Percentiles rank a stretch among this genome's conserved stretches.
Conservation (phyloP, 2,888 invertebrate species). For the Andrena hattorfiana region DNA sequence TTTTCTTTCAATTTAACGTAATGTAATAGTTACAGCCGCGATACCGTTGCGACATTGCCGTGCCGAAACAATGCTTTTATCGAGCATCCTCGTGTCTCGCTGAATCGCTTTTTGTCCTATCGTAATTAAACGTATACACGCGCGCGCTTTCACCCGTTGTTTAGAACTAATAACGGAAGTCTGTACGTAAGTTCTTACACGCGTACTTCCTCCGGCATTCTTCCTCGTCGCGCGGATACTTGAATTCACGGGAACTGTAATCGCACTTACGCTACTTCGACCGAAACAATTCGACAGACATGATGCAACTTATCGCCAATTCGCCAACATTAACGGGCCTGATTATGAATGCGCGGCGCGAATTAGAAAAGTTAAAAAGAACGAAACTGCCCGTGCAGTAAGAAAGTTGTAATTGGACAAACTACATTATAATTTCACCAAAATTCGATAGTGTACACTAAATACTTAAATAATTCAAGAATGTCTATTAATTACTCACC, state of each 20-base stretch:
- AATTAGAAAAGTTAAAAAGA: not conserved
- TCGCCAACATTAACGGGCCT: not conserved
- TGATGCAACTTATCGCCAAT: not conserved
- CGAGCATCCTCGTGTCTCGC: constrained; percentile 4
- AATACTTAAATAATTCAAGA: no score
- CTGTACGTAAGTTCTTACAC: constrained; percentile 31
- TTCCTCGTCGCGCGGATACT: constrained; percentile 27
- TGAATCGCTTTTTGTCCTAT: constrained; percentile 28
- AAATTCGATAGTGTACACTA: no score
- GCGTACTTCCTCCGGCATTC: constrained; percentile 39
- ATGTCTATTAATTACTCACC: no score
- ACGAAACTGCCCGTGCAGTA: no score
- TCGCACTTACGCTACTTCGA: not conserved
- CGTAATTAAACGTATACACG: constrained; percentile 44
- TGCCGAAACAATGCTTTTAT: constrained; percentile 36
- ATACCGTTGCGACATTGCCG: not conserved
- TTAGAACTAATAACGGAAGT: constrained; percentile 53
- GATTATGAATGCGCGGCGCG: not conserved
- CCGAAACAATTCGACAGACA: not conserved
- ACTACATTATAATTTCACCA: no score
- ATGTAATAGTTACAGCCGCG: constrained; percentile 24
- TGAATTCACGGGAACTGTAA: constrained; percentile 2
- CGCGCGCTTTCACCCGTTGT: constrained; percentile 46
- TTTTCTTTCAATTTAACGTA: constrained; percentile 8
- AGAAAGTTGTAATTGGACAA: no score